phyloP scores from a whole-genome alignment of 2,888 invertebrate species.

The Parapristionchus giblindavisi region DNA sequence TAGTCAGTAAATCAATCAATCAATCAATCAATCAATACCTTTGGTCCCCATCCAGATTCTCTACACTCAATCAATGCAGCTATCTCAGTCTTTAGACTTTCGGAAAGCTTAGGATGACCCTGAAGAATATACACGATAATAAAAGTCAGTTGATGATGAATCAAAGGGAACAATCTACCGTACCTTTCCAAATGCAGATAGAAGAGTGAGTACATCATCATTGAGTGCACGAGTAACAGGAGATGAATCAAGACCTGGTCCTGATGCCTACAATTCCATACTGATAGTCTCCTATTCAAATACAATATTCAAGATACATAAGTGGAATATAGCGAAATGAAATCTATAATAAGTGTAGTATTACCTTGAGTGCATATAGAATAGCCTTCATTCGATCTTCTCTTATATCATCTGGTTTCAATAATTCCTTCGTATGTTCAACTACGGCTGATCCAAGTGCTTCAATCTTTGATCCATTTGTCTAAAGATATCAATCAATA shows the following conservation, averaged over 20 bases:
- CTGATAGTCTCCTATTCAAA: background rate
- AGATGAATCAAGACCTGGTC: slow-evolving; percentile 19
- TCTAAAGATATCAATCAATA: background rate
- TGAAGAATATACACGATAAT: slow-evolving; percentile 1
- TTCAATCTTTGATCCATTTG: background rate
- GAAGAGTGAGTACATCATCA: slow-evolving; percentile 27
- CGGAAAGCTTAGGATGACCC: slow-evolving; percentile 34
- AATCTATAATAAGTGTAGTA: background rate
- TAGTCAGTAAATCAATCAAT: background rate
- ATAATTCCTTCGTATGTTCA: slow-evolving; percentile 21
- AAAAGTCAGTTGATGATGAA: too few species aligned
- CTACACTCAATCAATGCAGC: slow-evolving; percentile 21
- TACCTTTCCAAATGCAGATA: slow-evolving; percentile 29
- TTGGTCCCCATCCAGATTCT: slow-evolving; percentile 29
- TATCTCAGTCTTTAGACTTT: slow-evolving; percentile 19
- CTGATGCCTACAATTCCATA: background rate
- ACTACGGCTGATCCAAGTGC: slow-evolving; percentile 11
- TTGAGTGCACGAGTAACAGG: slow-evolving; percentile 1
- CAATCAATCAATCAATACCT: background rate
- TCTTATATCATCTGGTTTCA: slow-evolving; percentile 5
- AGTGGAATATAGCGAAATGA: background rate
- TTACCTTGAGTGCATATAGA: slow-evolving; percentile 14
- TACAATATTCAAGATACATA: background rate
- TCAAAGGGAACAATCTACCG: background rate
- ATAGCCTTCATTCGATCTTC: slow-evolving; percentile 8